Base-by-base conservation (phyloP, 2,797 vertebrate species). In the Sylvia borin region DNA sequence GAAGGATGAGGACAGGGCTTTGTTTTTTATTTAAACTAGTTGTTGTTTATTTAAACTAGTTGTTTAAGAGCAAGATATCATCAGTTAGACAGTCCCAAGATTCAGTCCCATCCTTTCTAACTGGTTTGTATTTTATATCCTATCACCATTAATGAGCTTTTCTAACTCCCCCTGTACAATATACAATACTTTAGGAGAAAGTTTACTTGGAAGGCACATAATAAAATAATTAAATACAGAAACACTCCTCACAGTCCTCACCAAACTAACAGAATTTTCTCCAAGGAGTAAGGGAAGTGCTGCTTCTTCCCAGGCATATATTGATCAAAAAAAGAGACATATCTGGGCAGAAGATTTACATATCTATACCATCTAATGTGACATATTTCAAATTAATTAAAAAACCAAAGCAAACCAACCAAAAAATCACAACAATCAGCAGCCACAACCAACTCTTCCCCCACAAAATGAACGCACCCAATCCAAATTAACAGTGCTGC, bases 331-430 rank as follows among this genome's bases (percentile, higher is more conserved):
- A 45, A 21, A 25, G 2, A 81, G 53, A 31, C 12, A 3, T 18
- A 48, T n/a, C 11, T 47, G 17, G 53, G 32, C 27, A 86, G 54
- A 72, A 85, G 18, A 64, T 43, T 70, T 31, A 71, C 36, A 51
- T 10, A 45, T 8, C 38, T 67, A 40, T 26, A 76, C 11, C 6
- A 64, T 17, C 31, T 62, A 65, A 76, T 0, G 1, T 0, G 1
- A 18, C 10, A 16, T 20, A 80, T 26, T 43, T 85, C 27, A 73
- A 67, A 90, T 22, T 7, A 29, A 58, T 57, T n/a, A 2, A 32
- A 78, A 93, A 58, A 27, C 3, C 10, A 60, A 58, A 75, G 6
- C 4, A 4, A 27, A 67, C 17, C 10, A 53, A 15, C 10, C 9
- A 25, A 7, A 48, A 81, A 32, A 9, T 3, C 13, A 18, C 38